Conservation (phyloP, 2,888 invertebrate genomes). For the Aethes cnicana region DNA sequence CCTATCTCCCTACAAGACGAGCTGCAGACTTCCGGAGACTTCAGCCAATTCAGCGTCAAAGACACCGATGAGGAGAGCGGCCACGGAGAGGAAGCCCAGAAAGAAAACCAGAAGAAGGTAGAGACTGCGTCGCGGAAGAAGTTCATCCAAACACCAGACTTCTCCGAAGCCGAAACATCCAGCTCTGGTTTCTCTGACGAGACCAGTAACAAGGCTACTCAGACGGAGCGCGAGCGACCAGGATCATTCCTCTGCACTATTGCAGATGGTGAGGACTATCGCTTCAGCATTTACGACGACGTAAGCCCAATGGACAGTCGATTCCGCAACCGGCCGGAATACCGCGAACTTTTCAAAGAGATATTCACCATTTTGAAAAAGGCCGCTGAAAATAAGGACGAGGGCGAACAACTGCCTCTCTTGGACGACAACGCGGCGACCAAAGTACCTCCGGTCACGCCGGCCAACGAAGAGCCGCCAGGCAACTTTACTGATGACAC, state of each 20-base stretch:
- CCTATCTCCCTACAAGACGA: slow-evolving; percentile 86
- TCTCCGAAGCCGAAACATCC: slow-evolving; percentile 92
- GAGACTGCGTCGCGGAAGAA: slow-evolving; percentile 74
- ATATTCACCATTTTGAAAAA: slow-evolving; percentile 92
- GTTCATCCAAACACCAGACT: slow-evolving; percentile 89
- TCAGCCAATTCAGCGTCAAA: slow-evolving; percentile 84
- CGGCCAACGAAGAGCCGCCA: slow-evolving; percentile 85
- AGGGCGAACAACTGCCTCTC: slow-evolving; percentile 88
- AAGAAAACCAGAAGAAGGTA: slow-evolving; percentile 72
- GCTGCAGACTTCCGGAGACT: slow-evolving; percentile 88
- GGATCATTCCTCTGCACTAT: slow-evolving; percentile 93
- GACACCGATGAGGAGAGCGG: slow-evolving; percentile 86
- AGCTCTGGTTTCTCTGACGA: slow-evolving; percentile 93
- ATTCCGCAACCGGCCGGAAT: slow-evolving; percentile 91
- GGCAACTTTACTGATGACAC: slow-evolving; percentile 87
- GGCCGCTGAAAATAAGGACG: slow-evolving; percentile 91
- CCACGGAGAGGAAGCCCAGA: slow-evolving; percentile 80
- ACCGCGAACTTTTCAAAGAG: slow-evolving; percentile 90
- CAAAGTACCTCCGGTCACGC: slow-evolving; percentile 86
- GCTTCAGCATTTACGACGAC: slow-evolving; percentile 92
- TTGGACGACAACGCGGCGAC: slow-evolving; percentile 84
- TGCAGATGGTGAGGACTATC: slow-evolving; percentile 92
- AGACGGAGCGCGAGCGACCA: slow-evolving; percentile 88
- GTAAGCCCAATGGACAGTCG: slow-evolving; percentile 90
- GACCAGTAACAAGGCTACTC: slow-evolving; percentile 91